Evolutionary conservation across 1,140 invertebrate species (phyloP), one percentile per base, ranked within the genome.

Genomic region (Drosophila sulfurigaster): DNA sequence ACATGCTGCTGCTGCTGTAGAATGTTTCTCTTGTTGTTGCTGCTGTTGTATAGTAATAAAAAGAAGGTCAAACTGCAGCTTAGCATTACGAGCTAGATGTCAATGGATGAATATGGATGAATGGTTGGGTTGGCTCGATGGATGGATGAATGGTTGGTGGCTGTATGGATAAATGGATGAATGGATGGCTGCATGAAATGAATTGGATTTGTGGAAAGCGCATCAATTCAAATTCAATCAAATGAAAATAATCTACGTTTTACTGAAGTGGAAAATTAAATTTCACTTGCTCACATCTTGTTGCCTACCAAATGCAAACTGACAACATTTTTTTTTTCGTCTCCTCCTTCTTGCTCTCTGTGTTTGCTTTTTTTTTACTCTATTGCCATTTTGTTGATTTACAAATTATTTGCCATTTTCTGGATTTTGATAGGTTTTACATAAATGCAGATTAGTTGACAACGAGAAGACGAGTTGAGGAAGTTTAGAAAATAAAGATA

Each of bases 41-140:
- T 25, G 20, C 20, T 25, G 20, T 25, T 25, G 3, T 25, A 25
- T 25, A 25, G 20, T 52, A 51, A 45, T 25, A 28, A 56, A 60
- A 82, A 82, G 71, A 82, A 82, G 80, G 80, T 83, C 81, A 83
- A 56, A 68, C 54, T 54, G 79, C 76, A 77, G 71, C 71, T 58
- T 32, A 51, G 20, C 35, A 35, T 59, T 58, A 20, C 57, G 15
- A 28, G 45, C 41, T 57, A 13, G 54, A 57, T 57, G 15, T 43
- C 16, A 64, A 54, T 41, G 15, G 32, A 28, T 64, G 60, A 20
- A 35, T 20, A 57, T 57, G 35, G 52, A 59, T 70, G 51, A 35
- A 60, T 48, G 69, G 56, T 51, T 45, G 20, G 20, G 20, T 25
- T 25, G 20, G 20, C 20, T 25, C 20, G 20, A 25, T 25, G 58